Conservation (phyloP, 2,113 vertebrate genomes). For the Bubo bubo region DNA sequence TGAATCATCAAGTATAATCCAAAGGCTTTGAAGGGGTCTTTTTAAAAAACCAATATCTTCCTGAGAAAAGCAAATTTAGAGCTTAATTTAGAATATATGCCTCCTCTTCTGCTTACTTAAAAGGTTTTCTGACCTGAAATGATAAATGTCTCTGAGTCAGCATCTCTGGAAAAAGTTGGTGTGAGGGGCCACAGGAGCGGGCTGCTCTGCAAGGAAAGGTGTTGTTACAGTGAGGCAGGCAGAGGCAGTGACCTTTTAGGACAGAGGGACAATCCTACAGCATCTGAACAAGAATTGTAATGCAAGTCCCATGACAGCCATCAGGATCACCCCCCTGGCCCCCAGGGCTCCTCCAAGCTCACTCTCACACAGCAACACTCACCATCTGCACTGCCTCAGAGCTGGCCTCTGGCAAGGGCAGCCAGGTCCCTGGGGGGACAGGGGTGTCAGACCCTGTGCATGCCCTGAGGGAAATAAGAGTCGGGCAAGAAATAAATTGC, state of each 20-base stretch:
- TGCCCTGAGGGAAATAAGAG: not conserved
- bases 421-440: not conserved
- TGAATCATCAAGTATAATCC: slow-evolving; percentile 12
- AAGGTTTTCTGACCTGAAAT: not conserved
- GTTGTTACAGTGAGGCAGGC: not conserved
- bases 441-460: fast-evolving
- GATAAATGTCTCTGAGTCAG: not conserved
- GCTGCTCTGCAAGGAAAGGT: not conserved
- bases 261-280: not conserved
- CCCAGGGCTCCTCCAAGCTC: not conserved
- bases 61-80: slow-evolving; percentile 1
- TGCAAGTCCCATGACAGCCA: not conserved
- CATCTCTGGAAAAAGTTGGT: not conserved
- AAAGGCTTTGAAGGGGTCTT: not conserved
- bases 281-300: not conserved
- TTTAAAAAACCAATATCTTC: not conserved
- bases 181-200: not conserved
- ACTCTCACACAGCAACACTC: not conserved
- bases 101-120: not conserved
- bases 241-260: not conserved
- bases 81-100: not conserved
- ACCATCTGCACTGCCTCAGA: fast-evolving
- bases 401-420: not conserved
- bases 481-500: not conserved
- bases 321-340: not conserved